These are phyloP conservation scores for Columbina picui DNA, from an alignment of 2,113 vertebrate genomes.

Conservation along the genomic window DNA sequence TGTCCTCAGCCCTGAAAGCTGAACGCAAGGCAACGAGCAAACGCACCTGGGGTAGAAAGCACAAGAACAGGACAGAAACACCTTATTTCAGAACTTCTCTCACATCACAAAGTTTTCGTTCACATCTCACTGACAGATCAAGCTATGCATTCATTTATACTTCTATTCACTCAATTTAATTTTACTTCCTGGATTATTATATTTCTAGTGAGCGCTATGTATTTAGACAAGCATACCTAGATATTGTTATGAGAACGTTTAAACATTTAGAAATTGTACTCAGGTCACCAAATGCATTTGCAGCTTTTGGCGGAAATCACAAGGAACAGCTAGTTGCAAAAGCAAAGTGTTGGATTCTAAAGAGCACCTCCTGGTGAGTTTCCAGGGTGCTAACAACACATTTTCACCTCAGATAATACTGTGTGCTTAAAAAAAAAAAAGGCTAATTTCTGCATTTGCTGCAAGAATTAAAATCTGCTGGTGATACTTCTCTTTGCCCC, in stretches of 20 bases:
- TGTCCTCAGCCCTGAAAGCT: not conserved
- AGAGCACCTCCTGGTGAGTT: slow-evolving; percentile 31
- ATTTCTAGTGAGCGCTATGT: not conserved
- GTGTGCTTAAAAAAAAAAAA: not conserved
- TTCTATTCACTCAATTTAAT: not conserved
- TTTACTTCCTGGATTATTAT: not conserved
- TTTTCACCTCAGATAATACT: not conserved
- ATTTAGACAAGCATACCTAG: not conserved
- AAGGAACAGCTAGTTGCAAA: not conserved
- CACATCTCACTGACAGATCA: not conserved
- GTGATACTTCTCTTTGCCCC: not conserved
- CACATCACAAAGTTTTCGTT: not conserved
- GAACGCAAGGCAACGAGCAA: not conserved
- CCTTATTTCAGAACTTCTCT: not conserved
- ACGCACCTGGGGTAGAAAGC: not conserved
- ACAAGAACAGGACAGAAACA: not conserved
- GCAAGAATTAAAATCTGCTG: not conserved
- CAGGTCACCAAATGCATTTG: not conserved
- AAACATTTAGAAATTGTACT: not conserved
- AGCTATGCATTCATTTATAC: not conserved
- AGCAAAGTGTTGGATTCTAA: not conserved
- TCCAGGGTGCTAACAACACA: not conserved
- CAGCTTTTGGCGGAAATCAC: not conserved
- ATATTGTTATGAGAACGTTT: not conserved
- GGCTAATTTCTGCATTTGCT: not conserved